phyloP scores from a whole-genome alignment of 2,797 vertebrate species.

The Dicrostonyx torquatus region DNA sequence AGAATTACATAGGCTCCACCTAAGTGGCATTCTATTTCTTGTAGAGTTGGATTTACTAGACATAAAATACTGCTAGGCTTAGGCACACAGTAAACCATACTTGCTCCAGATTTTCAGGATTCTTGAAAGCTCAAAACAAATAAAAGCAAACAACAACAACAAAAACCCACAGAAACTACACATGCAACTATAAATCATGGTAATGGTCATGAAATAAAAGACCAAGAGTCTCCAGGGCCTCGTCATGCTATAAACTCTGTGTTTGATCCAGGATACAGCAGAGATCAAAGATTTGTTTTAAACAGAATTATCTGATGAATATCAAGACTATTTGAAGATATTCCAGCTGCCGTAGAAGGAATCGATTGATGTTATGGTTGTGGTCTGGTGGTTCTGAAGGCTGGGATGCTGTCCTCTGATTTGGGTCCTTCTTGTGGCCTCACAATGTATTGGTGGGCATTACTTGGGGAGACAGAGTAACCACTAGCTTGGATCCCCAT shows the following conservation, averaged over 20 bases:
- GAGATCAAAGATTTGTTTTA: neutral
- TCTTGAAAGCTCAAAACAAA: constrained; percentile 7
- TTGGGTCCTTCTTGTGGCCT: neutral
- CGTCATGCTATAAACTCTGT: neutral
- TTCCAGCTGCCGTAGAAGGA: neutral
- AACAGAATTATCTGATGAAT: neutral
- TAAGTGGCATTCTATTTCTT: neutral
- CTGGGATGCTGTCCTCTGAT: neutral
- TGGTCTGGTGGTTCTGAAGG: neutral
- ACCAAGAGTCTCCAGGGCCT: neutral
- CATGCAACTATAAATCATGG: neutral
- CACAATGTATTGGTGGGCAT: neutral
- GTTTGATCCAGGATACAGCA: neutral
- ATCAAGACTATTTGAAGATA: constrained; percentile 1
- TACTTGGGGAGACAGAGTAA: neutral
- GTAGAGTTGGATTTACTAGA: neutral
- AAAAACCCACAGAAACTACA: neutral
- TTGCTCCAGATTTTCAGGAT: constrained; percentile 2
- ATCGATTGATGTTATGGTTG: neutral
- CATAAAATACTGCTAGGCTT: neutral
- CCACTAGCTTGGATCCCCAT: neutral
- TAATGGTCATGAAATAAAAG: constrained; percentile 26
- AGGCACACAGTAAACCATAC: neutral
- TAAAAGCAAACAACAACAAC: no score
- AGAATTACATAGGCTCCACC: neutral